Percentiles rank a stretch among this genome's conserved stretches.
phyloP scores from a whole-genome alignment of 2,797 vertebrate genomes.

The Enteromius thamalakanensis region DNA sequence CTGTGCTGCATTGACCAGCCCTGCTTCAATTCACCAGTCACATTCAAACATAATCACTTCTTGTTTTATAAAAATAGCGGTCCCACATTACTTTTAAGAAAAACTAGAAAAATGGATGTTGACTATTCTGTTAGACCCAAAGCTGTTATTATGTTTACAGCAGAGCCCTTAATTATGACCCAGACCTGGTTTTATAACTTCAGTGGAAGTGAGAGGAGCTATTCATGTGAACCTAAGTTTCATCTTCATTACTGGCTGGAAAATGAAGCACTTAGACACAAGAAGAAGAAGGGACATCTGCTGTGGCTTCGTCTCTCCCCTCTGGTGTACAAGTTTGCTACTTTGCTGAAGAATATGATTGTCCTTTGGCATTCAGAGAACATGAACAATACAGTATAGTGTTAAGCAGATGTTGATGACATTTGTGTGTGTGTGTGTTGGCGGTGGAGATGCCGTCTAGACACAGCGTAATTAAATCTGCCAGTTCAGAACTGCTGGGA shows the following conservation, averaged over 20 bases:
- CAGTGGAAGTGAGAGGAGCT: neutral
- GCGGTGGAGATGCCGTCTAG: constrained; percentile 21
- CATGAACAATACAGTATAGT: neutral
- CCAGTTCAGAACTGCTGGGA: constrained; percentile 40
- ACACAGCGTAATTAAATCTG: constrained; percentile 42
- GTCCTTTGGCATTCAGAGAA: neutral
- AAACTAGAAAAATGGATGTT: constrained; percentile 13
- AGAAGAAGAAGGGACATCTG: neutral
- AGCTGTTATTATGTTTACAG: constrained; percentile 26
- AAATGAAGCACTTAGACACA: neutral
- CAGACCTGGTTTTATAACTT: constrained; percentile 24
- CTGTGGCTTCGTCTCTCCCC: neutral
- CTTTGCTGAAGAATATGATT: neutral
- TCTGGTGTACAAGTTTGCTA: constrained; percentile 7
- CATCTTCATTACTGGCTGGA: constrained; percentile 5
- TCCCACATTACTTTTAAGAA: neutral
- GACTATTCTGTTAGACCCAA: constrained; percentile 14
- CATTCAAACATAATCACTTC: constrained; percentile 13
- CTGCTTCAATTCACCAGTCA: constrained; percentile 11
- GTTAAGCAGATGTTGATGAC: constrained; percentile 31
- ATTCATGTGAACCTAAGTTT: neutral
- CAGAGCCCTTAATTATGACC: neutral
- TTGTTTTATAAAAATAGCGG: neutral
- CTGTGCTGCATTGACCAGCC: constrained; percentile 5
- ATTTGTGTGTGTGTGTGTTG: constrained; percentile 17